Conservation (phyloP, 1,140 invertebrate species). For the Sesamia nonagrioides region DNA sequence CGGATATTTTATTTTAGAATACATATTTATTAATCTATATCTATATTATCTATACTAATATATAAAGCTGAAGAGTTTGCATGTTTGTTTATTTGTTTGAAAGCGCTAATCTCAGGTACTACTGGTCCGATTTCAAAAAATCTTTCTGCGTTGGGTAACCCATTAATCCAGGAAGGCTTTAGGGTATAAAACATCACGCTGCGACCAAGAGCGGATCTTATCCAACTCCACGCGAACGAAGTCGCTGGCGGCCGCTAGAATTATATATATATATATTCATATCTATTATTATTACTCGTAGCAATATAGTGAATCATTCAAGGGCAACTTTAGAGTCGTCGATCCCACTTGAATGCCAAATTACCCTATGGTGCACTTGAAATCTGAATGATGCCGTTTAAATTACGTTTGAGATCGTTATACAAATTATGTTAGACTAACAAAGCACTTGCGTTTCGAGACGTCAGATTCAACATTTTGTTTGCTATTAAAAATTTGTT, state of each 20-base stretch:
- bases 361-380: neutral
- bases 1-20: no score
- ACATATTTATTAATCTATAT: no score
- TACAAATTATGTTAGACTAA: neutral
- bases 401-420: neutral
- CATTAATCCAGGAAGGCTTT: no score
- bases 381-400: neutral
- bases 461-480: slow-evolving; percentile 14
- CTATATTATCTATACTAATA: no score
- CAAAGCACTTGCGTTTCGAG: neutral
- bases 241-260: neutral
- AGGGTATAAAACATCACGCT: no score
- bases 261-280: neutral
- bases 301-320: slow-evolving; percentile 12
- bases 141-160: no score
- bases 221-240: no score
- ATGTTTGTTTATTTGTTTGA: no score
- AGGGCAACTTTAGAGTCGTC: slow-evolving; percentile 17
- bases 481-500: neutral
- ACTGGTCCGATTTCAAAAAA: no score
- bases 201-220: no score
- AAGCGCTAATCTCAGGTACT: no score
- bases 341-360: slow-evolving; percentile 20
- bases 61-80: no score
- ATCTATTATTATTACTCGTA: neutral